Base-by-base conservation (phyloP, 2,113 vertebrate species). In the Setophaga petechia region DNA sequence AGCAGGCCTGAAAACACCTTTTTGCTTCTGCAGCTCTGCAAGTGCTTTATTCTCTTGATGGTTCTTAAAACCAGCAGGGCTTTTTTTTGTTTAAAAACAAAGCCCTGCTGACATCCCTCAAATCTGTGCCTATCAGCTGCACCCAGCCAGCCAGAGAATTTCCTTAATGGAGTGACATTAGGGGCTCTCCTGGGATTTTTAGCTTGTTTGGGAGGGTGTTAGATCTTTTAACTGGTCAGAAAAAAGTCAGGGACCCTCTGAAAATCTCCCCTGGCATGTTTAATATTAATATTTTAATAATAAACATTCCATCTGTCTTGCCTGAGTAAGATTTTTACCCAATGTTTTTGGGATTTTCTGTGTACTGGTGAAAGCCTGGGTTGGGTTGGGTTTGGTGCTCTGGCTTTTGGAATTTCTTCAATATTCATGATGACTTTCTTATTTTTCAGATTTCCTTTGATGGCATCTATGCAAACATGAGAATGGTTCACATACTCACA, bases 401-500 rank as follows among this genome's bases (percentile, higher is more conserved):
- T 84, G 51, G 16, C 27, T 88, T 59, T 85, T 71, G 63, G 35
- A 57, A 41, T 62, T 87, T 25, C n/a, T 69, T n/a, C 4, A 68
- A 0, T 30, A 22, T 62, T 95, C 19, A 35, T 49, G 41, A 69
- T 90, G 23, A 47, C 49, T 78, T 95, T 95, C 47, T 91, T 90
- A 62, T 93, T 94, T 98, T 98, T 73, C 97, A 99, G 99, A 98
- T 99, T 96, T 98, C 99, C 96, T 99, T 99, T 92, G 99, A 99
- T 98, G 99, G 99, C 93, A 99, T 99, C 97, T 99, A 99, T 98
- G 99, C 99, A 98, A 99, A 99, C 96, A 99, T 99, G 99, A 98
- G 99, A 98, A 99, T 99, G 99, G 99, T 99, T 98, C 99, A 99
- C 96, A 98, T 99, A 95, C 98, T 99, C 95, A 99, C 99, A 73